Evolutionary conservation across 2,888 invertebrate species (phyloP), one percentile per base, ranked within the genome.

Genomic region (Cinara cedri): DNA sequence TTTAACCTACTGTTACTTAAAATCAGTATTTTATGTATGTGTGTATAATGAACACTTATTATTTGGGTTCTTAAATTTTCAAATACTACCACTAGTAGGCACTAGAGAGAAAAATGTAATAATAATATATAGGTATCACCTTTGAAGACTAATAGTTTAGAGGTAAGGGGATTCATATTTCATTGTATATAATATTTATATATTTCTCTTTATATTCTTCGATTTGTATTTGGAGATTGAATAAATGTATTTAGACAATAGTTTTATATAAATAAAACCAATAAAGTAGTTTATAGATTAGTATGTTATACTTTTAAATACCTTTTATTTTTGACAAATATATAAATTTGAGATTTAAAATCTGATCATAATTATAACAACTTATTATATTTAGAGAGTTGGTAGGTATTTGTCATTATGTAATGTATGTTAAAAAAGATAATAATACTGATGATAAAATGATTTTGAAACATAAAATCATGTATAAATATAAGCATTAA

Each of bases 91-190:
- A 46, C 1, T 24, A 60, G 42, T 34, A 34, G 34, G 34, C 34
- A 34, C 34, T 34, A 68, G 62, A 60, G 10, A 34, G 21, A 62
- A 57, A 42, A 74, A 74, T 74, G 62, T 63, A 62, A 72, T 14
- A 34, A 19, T 10, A 51, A 19, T 49, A 19, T 51, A 62, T 34
- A 24, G n/a, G 19, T 26, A 72, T 62, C 26, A 49, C 9, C 34
- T 49, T 21, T 26, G 34, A 62, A 26, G 19, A 60, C 62, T 34
- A 34, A 72, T 34, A 13, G 72, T 21, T 51, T 62, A 62, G 21
- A 74, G 62, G 72, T 74, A 51, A 74, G 72, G 34, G 1, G 42
- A 51, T 68, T 68, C n/a, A 19, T 46, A 63, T 42, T 63, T 19
- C 46, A 3, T 46, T 46, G 44, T 44, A 10, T 44, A 63, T 21